phyloP scores from a whole-genome alignment of 2,797 vertebrate genomes.

The Xenops minutus region DNA sequence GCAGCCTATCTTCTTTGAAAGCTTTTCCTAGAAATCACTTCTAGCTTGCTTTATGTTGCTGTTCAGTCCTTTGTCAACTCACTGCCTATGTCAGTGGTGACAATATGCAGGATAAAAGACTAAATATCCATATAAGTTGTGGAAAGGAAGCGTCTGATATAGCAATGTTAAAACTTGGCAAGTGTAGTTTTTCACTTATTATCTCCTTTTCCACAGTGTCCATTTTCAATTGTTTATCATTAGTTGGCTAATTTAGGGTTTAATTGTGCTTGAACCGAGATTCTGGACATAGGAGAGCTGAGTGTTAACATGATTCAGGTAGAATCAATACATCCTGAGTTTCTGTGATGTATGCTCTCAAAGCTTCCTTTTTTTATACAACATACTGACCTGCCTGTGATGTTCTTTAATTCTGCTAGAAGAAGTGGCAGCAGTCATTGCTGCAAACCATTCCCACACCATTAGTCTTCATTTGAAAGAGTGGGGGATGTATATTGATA shows the following conservation, averaged over 20 bases:
- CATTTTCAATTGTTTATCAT: constrained; percentile 19
- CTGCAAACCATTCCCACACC: neutral
- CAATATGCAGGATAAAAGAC: neutral
- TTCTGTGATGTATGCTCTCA: neutral
- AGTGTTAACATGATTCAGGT: neutral
- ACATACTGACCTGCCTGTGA: neutral
- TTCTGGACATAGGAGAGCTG: neutral
- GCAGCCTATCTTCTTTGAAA: neutral
- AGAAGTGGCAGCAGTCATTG: neutral
- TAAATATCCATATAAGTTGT: neutral
- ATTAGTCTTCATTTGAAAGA: constrained; percentile 3
- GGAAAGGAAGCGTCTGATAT: neutral
- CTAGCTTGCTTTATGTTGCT: neutral
- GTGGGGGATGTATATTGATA: neutral
- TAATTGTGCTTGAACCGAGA: neutral
- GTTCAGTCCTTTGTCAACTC: neutral
- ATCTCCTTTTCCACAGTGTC: neutral
- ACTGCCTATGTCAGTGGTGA: neutral
- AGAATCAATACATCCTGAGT: neutral
- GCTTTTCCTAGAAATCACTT: neutral
- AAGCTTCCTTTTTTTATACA: neutral
- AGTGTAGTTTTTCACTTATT: neutral
- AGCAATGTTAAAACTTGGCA: neutral
- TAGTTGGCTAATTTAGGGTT: constrained; percentile 8
- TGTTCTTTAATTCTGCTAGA: neutral